Evolutionary conservation across 2,113 vertebrate species (phyloP), one percentile per base, ranked within the genome.

Genomic region (Bolborhynchus lineola): DNA sequence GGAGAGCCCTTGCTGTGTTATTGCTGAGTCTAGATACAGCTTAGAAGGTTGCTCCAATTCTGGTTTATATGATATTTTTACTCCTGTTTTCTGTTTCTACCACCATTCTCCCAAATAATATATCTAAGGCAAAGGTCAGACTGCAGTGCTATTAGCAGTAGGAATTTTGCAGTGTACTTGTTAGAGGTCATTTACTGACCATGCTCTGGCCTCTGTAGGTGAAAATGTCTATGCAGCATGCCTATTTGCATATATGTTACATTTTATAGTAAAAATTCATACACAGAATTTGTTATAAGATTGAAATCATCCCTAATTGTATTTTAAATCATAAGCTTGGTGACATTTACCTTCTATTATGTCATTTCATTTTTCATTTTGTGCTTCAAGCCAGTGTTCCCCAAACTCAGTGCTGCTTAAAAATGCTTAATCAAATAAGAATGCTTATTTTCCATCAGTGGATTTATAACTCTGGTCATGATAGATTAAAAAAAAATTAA

Each of bases 361-460:
- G 74, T 89, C 84, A 49, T 79, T 50, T 92, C 65, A 25, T 57
- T 96, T 70, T 91, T 86, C 69, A 83, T 95, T 92, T 94, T 67
- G 50, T 91, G 41, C n/a, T 94, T 91, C 71, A 26, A 83, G 78
- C 18, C 42, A 67, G 44, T 75, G 80, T 77, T 94, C 59, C 37
- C 52, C 75, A 84, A 92, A 82, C 31, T 82, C 25, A 29, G 26
- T 31, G 47, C 52, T 93, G 19, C 79, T 84, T 94, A 37, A 95
- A 93, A 88, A 93, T 84, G 67, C 42, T 95, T 93, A 91, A 92
- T 97, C 55, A 94, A 93, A 91, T 96, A 74, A 64, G 88, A 80
- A 55, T 89, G 25, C 31, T 96, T 69, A 83, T 92, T 65, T 82
- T 82, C 59, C 39, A 59, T 62, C n/a, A 26, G 19, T 52, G 53